Base-by-base conservation (phyloP, 2,888 invertebrate species). In the Tachina grossa region DNA sequence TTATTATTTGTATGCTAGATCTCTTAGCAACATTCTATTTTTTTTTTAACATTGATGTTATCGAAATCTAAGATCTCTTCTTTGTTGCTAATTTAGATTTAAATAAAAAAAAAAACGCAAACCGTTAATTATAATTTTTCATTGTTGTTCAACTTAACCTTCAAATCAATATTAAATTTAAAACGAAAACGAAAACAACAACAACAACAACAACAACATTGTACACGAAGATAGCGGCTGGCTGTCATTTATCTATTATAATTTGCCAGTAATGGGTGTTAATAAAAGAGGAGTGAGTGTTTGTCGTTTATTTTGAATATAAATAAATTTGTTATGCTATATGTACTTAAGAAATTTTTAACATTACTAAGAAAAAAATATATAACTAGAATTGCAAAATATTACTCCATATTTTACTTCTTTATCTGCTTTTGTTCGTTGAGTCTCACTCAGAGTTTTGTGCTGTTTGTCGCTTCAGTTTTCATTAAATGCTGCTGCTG, bases 161-260 rank as follows among this genome's bases (percentile, higher is more conserved):
- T 81, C 81, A 68, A 81, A 68, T 68, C 47, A 19, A 75, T 81
- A 81, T 81, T 81, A 81, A 68, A 68, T 81, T 68, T 31, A 31
- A 59, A 81, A 45, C 51, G 49, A 51, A 81, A 71, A 22, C 22
- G 2, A 31, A 2, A 19, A 61, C 57, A 59, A 49, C 31, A 65
- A n/a, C n/a, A n/a, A n/a, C n/a, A n/a, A n/a, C 22, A 22, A 31
- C 31, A 19, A 61, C 57, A 59, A 49, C 31, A 65, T 47, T 55
- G 45, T 39, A 63, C 61, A 16, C 45, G 45, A 71, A 63, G 63
- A 45, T 71, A 31, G 53, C 53, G 39, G 61, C 14, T 63, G 43
- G 79, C 51, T 77, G 22, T 8, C 45, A 11, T 57, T 57, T 59
- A 59, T 69, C 16, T 41, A 63, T 61, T 53, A 75, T 63, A 43